Conservation (phyloP, 2,113 vertebrate species). For the Clarias magur region DNA sequence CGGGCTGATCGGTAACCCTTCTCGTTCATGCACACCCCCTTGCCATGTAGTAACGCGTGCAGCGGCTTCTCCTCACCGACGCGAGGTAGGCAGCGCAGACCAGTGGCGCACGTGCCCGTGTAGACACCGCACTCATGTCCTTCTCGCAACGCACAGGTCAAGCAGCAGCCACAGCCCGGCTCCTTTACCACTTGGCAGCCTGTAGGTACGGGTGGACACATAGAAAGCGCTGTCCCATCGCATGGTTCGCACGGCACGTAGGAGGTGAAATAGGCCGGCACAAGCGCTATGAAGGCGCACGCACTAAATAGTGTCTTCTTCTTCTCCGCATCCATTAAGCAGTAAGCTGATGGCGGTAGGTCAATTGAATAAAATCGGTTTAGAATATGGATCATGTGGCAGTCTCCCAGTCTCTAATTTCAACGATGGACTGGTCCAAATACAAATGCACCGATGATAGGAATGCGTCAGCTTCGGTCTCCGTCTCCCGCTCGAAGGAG, state of each 20-base stretch:
- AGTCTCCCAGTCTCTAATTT: background rate
- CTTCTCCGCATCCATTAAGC: background rate
- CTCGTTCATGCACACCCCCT: constrained; percentile 88
- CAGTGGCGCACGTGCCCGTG: constrained; percentile 89
- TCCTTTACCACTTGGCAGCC: constrained; percentile 93
- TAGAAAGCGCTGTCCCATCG: constrained; percentile 86
- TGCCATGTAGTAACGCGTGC: constrained; percentile 92
- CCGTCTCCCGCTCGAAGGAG: background rate
- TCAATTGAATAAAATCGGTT: background rate
- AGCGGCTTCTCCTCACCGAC: constrained; percentile 94
- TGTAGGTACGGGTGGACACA: constrained; percentile 85
- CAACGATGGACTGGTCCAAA: background rate
- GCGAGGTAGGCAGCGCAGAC: constrained; percentile 90
- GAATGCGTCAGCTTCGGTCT: background rate
- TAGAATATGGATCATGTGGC: background rate
- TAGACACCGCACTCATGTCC: constrained; percentile 93
- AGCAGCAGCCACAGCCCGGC: constrained; percentile 96
- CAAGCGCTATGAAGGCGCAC: constrained; percentile 75
- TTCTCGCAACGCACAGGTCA: constrained; percentile 92
- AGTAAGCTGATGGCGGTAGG: background rate
- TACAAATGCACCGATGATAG: background rate
- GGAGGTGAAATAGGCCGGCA: constrained; percentile 73
- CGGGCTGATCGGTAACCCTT: constrained; percentile 83
- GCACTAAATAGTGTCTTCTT: constrained; percentile 74
- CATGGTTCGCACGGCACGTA: constrained; percentile 94